A percentile compares a stretch with the other conserved stretches of the same genome.
Conservation (phyloP, 2,113 vertebrate genomes). For the Tragelaphus strepsiceros region DNA sequence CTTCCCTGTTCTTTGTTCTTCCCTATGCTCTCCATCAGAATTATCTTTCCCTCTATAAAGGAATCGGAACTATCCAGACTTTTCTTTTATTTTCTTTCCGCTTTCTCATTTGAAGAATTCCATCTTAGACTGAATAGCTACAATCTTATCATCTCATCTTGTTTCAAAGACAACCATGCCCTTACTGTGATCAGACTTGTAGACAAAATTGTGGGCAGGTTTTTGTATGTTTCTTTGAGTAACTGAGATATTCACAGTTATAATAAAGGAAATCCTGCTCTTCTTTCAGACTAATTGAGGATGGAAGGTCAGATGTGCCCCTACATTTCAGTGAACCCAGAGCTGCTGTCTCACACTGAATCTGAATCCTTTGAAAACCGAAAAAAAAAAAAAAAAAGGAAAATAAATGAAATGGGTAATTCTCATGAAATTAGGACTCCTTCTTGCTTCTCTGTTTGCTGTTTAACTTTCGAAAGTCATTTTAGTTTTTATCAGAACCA, state of each 20-base stretch:
- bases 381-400: not conserved
- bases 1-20: not conserved
- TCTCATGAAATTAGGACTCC: not conserved
- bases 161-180: not conserved
- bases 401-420: not conserved
- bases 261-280: not conserved
- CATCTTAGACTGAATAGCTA: not conserved
- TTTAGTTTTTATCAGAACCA: not conserved
- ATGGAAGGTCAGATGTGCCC: not conserved
- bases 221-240: not conserved
- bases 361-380: not conserved
- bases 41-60: not conserved
- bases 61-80: not conserved
- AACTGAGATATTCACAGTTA: not conserved
- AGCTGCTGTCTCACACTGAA: not conserved
- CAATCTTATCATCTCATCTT: not conserved
- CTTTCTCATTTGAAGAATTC: not conserved
- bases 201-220: not conserved
- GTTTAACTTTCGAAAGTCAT: constrained; percentile 9
- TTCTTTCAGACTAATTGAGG: not conserved
- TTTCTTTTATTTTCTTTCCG: not conserved
- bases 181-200: not conserved
- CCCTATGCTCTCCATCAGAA: not conserved
- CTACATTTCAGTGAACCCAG: not conserved
- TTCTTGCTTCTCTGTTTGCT: not conserved